These are phyloP conservation scores for Oligia strigilis DNA, from an alignment of 2,888 invertebrate species.

Conservation along the genomic window DNA sequence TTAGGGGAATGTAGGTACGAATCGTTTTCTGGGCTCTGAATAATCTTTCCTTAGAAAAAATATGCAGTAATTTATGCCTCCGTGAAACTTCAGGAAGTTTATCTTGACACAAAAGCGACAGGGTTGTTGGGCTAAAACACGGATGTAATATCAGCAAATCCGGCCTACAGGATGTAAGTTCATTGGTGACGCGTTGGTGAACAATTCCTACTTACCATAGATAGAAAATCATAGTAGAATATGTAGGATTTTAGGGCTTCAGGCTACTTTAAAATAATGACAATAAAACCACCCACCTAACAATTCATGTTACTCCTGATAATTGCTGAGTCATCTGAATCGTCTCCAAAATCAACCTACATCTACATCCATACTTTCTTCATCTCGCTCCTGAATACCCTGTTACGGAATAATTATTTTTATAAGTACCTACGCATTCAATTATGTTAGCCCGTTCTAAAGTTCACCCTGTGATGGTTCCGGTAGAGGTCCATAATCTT, in stretches of 20 bases:
- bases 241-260: background rate
- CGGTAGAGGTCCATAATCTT: background rate
- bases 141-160: conserved; percentile 16
- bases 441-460: background rate
- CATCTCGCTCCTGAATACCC: background rate
- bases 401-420: background rate
- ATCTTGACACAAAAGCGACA: background rate
- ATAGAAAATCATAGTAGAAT: background rate
- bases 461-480: background rate
- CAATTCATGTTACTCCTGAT: background rate
- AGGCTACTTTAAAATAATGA: background rate
- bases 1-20: background rate
- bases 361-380: background rate
- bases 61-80: background rate
- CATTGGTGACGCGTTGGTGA: background rate
- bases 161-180: background rate
- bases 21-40: background rate
- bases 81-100: conserved; percentile 1
- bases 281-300: background rate
- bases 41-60: background rate
- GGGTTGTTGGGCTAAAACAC: conserved; percentile 1
- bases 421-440: too few species aligned
- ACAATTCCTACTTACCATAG: too few species aligned
- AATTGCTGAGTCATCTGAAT: background rate
- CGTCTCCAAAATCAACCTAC: background rate